Conservation (phyloP, 2,113 vertebrate genomes). For the Pelodiscus sinensis region DNA sequence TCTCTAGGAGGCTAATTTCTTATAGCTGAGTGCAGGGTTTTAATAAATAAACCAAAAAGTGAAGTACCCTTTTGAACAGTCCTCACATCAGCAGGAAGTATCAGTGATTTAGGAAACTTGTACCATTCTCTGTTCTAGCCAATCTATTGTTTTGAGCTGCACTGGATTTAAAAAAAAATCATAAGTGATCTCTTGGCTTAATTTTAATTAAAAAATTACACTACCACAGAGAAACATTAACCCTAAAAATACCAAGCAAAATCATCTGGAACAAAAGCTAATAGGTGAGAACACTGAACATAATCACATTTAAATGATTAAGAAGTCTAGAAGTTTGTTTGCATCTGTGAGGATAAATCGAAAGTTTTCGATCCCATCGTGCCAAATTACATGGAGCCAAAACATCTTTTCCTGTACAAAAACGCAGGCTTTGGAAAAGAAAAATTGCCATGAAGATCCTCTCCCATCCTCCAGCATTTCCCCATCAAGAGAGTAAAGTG, state of each 20-base stretch:
- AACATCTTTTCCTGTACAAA: neutral
- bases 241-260: constrained; percentile 46
- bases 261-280: constrained; percentile 52
- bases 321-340: constrained; percentile 48
- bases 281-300: constrained; percentile 50
- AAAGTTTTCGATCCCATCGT: neutral
- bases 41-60: constrained; percentile 87
- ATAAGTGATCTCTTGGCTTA: constrained; percentile 73
- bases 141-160: constrained; percentile 76
- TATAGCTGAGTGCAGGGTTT: constrained; percentile 81
- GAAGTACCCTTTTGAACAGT: constrained; percentile 84
- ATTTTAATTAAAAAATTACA: constrained; percentile 77
- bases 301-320: constrained; percentile 45
- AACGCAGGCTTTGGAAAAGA: neutral
- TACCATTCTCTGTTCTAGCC: constrained; percentile 72
- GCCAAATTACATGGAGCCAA: neutral
- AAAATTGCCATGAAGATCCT: neutral
- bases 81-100: constrained; percentile 84
- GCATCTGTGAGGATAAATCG: constrained; percentile 1
- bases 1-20: constrained; percentile 87
- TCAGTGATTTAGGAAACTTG: constrained; percentile 80
- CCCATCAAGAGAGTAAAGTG: neutral
- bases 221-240: constrained; percentile 69
- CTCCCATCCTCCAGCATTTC: neutral
- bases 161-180: constrained; percentile 66